These are phyloP conservation scores for Poeciliopsis retropinna DNA, from an alignment of 2,113 vertebrate genomes.

Conservation along the genomic window DNA sequence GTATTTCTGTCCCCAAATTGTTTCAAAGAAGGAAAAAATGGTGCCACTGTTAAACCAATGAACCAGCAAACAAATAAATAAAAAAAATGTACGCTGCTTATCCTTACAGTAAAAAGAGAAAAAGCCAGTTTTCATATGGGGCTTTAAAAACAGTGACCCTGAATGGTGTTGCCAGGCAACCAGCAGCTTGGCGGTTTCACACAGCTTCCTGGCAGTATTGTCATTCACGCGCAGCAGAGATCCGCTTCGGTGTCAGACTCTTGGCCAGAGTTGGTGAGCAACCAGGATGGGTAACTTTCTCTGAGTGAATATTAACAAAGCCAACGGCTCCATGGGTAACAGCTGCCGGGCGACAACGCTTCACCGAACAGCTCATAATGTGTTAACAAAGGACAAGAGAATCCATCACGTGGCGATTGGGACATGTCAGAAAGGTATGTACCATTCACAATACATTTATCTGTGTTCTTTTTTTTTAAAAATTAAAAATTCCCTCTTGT, in stretches of 20 bases:
- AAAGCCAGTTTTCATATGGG: neutral
- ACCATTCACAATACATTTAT: neutral
- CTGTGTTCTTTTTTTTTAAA: neutral
- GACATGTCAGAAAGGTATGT: slow-evolving; percentile 93
- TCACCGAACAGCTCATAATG: slow-evolving; percentile 36
- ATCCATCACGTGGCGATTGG: slow-evolving; percentile 50
- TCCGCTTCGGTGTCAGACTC: slow-evolving; percentile 15
- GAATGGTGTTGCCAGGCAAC: slow-evolving; percentile 60
- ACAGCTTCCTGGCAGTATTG: slow-evolving; percentile 14
- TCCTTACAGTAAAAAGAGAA: too few relatives aligned
- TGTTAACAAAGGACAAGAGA: slow-evolving; percentile 48
- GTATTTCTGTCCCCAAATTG: too few relatives aligned
- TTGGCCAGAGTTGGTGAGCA: neutral
- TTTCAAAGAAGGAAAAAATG: too few relatives aligned
- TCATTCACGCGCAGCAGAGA: slow-evolving; percentile 24
- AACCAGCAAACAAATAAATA: neutral
- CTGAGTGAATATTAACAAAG: neutral
- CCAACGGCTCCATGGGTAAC: slow-evolving; percentile 68
- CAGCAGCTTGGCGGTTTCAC: slow-evolving; percentile 26
- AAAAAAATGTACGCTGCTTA: neutral
- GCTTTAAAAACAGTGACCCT: slow-evolving; percentile 7
- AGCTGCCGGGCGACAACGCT: slow-evolving; percentile 30
- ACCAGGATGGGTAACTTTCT: slow-evolving; percentile 21
- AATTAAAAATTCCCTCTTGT: neutral
- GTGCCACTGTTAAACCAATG: too few relatives aligned